Conservation (phyloP, 2,113 vertebrate species). For the Anser cygnoides region DNA sequence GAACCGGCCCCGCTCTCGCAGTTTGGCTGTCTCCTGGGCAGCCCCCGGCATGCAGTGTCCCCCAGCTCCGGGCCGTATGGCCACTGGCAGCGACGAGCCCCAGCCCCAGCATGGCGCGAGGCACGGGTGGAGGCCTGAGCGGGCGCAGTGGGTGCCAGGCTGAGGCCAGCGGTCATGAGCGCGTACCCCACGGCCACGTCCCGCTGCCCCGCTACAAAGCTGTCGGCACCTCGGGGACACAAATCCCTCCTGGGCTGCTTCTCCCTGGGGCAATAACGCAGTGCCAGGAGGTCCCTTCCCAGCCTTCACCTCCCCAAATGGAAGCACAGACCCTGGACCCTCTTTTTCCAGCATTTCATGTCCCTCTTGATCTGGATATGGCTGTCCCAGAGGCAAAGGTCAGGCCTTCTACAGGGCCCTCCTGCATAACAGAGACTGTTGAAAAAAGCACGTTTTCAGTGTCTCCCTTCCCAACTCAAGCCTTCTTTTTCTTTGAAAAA, state of each 20-base stretch:
- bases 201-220: accelerated
- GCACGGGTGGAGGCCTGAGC: accelerated
- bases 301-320: accelerated
- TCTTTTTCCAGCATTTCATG: background rate
- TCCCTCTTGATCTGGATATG: background rate
- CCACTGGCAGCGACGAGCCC: accelerated
- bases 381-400: background rate
- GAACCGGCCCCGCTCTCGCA: background rate
- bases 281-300: background rate
- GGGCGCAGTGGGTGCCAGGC: accelerated
- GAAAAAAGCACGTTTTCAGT: background rate
- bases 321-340: background rate
- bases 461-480: background rate
- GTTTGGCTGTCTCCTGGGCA: background rate
- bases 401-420: accelerated
- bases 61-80: accelerated
- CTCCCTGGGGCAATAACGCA: accelerated
- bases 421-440: accelerated
- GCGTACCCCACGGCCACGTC: background rate
- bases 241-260: background rate
- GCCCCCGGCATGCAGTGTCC: background rate
- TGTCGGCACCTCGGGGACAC: background rate
- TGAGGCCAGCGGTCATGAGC: no score
- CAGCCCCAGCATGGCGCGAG: background rate
- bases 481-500: background rate